These are phyloP conservation scores for Nymphalis io DNA, from an alignment of 1,140 invertebrate genomes.

Conservation along the genomic window DNA sequence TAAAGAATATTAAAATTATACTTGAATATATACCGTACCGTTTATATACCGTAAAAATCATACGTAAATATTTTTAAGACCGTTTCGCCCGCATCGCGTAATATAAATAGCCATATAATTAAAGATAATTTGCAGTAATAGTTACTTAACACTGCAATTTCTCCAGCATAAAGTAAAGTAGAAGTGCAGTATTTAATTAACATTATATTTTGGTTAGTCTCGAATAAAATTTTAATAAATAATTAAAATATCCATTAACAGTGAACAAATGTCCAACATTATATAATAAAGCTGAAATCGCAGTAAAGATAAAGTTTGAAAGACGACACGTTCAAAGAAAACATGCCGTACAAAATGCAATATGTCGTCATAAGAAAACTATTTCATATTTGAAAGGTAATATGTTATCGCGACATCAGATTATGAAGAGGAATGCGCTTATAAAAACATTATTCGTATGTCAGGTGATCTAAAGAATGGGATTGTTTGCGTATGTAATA, in stretches of 20 bases:
- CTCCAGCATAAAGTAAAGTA: neutral
- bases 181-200: neutral
- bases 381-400: constrained; percentile 55
- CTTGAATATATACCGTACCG: too few species aligned
- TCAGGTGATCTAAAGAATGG: constrained; percentile 71
- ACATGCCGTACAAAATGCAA: constrained; percentile 32
- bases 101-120: constrained; percentile 24
- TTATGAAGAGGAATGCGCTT: constrained; percentile 67
- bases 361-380: constrained; percentile 57
- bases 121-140: constrained; percentile 18
- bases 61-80: neutral
- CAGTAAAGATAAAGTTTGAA: neutral
- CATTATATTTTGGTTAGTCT: neutral
- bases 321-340: constrained; percentile 21
- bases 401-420: constrained; percentile 66
- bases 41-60: neutral
- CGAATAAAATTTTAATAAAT: neutral
- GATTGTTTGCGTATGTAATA: constrained; percentile 54
- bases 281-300: constrained; percentile 7
- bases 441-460: constrained; percentile 74
- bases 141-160: constrained; percentile 2
- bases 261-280: neutral
- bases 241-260: neutral
- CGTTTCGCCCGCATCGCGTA: constrained; percentile 14
- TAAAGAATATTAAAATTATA: neutral